Conservation (phyloP, 2,113 vertebrate species). For the Forbesichthys agassizii region DNA sequence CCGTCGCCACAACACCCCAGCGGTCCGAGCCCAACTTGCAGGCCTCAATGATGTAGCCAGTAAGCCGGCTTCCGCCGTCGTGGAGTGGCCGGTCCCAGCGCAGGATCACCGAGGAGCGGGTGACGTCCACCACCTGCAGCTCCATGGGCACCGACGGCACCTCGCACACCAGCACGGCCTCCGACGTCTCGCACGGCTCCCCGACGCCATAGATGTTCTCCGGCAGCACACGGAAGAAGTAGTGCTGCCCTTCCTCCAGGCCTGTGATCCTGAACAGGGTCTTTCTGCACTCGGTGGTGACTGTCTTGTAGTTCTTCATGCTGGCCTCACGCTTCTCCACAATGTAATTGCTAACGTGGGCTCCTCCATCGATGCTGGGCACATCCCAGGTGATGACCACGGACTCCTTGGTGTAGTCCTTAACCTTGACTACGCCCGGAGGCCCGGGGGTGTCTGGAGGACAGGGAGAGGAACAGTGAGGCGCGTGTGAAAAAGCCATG, state of each 20-base stretch:
- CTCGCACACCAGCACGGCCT: conserved; percentile 90
- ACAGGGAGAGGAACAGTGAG: background rate
- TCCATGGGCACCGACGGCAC: conserved; percentile 89
- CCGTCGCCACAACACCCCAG: conserved; percentile 86
- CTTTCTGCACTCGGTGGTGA: conserved; percentile 95
- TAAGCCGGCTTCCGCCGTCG: conserved; percentile 91
- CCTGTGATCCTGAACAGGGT: conserved; percentile 90
- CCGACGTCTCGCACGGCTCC: conserved; percentile 89
- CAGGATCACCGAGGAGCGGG: conserved; percentile 88
- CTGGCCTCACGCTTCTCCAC: conserved; percentile 94
- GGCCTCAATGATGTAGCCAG: conserved; percentile 89
- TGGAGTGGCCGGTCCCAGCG: conserved; percentile 91
- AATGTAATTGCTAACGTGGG: conserved; percentile 94
- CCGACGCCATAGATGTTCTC: conserved; percentile 98
- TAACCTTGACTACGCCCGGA: conserved; percentile 87
- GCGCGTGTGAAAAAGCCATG: background rate
- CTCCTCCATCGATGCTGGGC: conserved; percentile 90
- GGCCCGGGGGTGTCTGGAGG: conserved; percentile 92
- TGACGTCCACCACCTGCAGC: conserved; percentile 86
- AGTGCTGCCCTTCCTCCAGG: conserved; percentile 87
- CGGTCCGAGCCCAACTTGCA: conserved; percentile 90
- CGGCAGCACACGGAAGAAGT: conserved; percentile 96
- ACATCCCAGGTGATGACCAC: conserved; percentile 97
- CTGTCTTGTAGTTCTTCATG: conserved; percentile 97
- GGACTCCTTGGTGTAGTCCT: conserved; percentile 95